Evolutionary conservation across 2,888 invertebrate species (phyloP).

Genomic region (Diloba caeruleocephala): DNA sequence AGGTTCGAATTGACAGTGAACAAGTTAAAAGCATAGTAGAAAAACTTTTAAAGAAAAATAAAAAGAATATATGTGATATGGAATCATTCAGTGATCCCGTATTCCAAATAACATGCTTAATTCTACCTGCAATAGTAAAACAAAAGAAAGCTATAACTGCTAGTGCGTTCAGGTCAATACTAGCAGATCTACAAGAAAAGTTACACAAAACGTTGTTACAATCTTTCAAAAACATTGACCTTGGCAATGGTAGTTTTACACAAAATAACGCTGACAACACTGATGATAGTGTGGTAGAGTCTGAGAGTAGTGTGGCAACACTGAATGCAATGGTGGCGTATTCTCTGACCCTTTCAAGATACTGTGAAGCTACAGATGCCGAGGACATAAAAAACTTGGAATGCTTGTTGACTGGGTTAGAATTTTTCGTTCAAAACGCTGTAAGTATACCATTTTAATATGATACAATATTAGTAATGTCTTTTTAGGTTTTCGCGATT

Average conservation of each 20-base stretch:
- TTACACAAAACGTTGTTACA: conserved; percentile 74
- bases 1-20: conserved; percentile 76
- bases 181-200: conserved; percentile 81
- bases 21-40: conserved; percentile 78
- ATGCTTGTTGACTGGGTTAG: conserved; percentile 76
- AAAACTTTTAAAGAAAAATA: conserved; percentile 68
- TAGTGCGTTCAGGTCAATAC: conserved; percentile 75
- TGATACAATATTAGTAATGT: too few relatives aligned
- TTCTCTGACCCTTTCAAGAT: conserved; percentile 77
- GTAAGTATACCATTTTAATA: conserved; percentile 77
- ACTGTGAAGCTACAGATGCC: conserved; percentile 75
- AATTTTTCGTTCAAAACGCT: conserved; percentile 76
- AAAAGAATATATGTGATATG: conserved; percentile 61
- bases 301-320: conserved; percentile 70
- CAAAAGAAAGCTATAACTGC: conserved; percentile 78
- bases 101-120: conserved; percentile 80
- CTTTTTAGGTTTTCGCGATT: too few relatives aligned
- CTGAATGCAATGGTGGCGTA: conserved; percentile 82
- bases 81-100: conserved; percentile 75
- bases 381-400: conserved; percentile 77
- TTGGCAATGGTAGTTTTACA: conserved; percentile 60
- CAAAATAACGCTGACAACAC: conserved; percentile 58
- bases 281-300: conserved; percentile 69
- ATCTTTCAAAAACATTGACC: conserved; percentile 77
- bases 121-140: conserved; percentile 79